Evolutionary conservation across 1,140 invertebrate genomes (phyloP).

Genomic region (silkworm (Bombyx mori)): ASM3026992v2 NC_085131.1:10057501-10058000

Average conservation of each 20-base stretch:
- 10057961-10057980: neutral
- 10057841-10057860: constrained; percentile 20
- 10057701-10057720: constrained; percentile 11
- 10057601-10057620: constrained; percentile 10
- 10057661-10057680: no score
- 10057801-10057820: constrained; percentile 20
- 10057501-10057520: constrained; percentile 9
- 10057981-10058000: neutral
- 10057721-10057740: constrained; percentile 20
- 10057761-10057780: constrained; percentile 25
- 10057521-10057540: constrained; percentile 11
- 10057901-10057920: constrained; percentile 24
- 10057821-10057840: constrained; percentile 9
- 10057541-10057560: constrained; percentile 8
- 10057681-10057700: no score
- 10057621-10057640: constrained; percentile 9
- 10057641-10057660: constrained; percentile 9
- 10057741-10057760: constrained; percentile 20
- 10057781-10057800: constrained; percentile 22
- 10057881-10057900: constrained; percentile 21
- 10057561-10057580: constrained; percentile 8
- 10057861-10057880: constrained; percentile 20
- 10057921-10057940: constrained; percentile 22
- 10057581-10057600: constrained; percentile 6
- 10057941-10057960: constrained; percentile 1